phyloP scores from a whole-genome alignment of 2,113 vertebrate genomes.

The Phylloscopus trochiloides region DNA sequence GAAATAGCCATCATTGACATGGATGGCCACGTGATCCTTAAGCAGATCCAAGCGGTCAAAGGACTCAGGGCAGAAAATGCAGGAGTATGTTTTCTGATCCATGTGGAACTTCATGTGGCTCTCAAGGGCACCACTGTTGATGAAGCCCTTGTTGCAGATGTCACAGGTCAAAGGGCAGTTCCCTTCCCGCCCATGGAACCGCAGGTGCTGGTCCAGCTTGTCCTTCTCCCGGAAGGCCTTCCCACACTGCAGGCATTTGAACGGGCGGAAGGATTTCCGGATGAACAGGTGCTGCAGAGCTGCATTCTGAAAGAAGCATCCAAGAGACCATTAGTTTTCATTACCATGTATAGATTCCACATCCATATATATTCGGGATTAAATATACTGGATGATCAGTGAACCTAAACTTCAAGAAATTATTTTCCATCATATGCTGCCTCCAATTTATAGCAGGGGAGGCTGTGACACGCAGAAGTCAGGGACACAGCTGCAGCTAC shows the following conservation, averaged over 20 bases:
- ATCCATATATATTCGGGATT: neutral
- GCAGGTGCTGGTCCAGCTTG: conserved; percentile 92
- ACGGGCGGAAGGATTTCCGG: conserved; percentile 93
- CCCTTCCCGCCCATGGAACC: conserved; percentile 90
- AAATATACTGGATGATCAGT: neutral
- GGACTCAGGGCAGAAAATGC: conserved; percentile 89
- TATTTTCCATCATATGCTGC: neutral
- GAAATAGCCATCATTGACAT: conserved; percentile 87
- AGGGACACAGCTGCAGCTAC: neutral
- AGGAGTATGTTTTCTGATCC: conserved; percentile 92
- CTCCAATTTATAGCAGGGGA: neutral
- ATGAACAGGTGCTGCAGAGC: conserved; percentile 97
- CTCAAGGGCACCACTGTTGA: conserved; percentile 85
- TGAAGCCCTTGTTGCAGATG: conserved; percentile 92
- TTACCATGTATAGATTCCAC: rapidly evolving
- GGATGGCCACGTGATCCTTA: conserved; percentile 90
- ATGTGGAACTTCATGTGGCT: conserved; percentile 92
- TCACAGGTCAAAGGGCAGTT: conserved; percentile 89
- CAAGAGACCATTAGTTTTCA: neutral
- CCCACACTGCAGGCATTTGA: conserved; percentile 93
- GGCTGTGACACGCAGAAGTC: neutral
- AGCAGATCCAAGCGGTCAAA: conserved; percentile 93
- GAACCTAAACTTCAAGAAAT: neutral
- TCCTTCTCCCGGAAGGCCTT: conserved; percentile 97
- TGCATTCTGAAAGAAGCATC: conserved; percentile 85